These are phyloP conservation scores for Cephalopholis sonnerati DNA, from an alignment of 2,113 vertebrate species.

Conservation along the genomic window DNA sequence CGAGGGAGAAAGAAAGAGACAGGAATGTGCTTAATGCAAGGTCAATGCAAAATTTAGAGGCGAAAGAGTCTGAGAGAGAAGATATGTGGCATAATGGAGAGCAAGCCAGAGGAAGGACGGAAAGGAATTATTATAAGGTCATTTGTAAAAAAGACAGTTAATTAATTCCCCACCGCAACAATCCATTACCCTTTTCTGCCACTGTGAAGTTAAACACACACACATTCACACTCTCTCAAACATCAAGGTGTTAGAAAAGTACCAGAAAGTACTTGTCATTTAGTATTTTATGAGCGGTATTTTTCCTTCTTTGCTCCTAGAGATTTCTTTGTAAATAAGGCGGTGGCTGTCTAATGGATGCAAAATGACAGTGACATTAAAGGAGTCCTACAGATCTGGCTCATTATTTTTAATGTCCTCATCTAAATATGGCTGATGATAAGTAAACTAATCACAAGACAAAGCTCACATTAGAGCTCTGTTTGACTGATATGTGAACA, in stretches of 20 bases:
- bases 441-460: neutral
- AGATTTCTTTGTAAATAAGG: conserved; percentile 16
- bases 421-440: conserved; percentile 2
- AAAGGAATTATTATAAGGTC: conserved; percentile 52
- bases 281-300: neutral
- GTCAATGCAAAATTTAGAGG: conserved; percentile 45
- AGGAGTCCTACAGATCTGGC: neutral
- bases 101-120: conserved; percentile 30
- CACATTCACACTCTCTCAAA: neutral
- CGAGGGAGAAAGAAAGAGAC: neutral
- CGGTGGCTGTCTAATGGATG: neutral
- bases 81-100: conserved; percentile 15
- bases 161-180: conserved; percentile 49
- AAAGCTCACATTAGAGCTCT: neutral
- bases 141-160: conserved; percentile 29
- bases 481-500: neutral
- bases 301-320: neutral
- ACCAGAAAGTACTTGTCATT: neutral
- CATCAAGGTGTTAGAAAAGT: conserved; percentile 4
- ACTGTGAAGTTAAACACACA: conserved; percentile 20
- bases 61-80: conserved; percentile 18
- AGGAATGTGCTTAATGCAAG: conserved; percentile 10
- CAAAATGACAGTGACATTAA: conserved; percentile 1
- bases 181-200: conserved; percentile 34
- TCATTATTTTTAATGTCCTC: neutral